phyloP scores from a whole-genome alignment of 2,113 vertebrate species.

The Rhea pennata region DNA sequence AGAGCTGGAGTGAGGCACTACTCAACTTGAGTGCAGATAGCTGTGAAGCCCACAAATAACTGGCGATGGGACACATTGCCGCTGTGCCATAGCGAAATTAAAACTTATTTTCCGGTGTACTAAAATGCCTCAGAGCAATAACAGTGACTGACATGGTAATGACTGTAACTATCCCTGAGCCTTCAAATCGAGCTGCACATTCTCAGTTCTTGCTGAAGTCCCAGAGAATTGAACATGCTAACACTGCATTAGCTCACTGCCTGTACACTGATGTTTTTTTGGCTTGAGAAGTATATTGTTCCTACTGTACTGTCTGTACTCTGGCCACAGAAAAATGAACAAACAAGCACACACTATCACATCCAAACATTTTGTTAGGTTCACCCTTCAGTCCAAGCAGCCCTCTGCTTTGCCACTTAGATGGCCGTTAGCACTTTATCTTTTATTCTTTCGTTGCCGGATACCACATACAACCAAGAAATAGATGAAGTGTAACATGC shows the following conservation, averaged over 20 bases:
- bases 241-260: neutral
- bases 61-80: neutral
- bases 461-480: neutral
- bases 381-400: neutral
- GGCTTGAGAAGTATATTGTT: neutral
- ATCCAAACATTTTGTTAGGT: neutral
- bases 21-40: neutral
- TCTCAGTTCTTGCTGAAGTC: neutral
- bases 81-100: neutral
- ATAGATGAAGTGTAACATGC: accelerated
- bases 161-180: neutral
- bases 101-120: neutral
- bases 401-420: neutral
- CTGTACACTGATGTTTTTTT: neutral
- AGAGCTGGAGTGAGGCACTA: neutral
- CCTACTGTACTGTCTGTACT: neutral
- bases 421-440: neutral
- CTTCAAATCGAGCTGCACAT: neutral
- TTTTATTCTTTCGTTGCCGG: neutral
- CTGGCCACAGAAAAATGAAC: neutral
- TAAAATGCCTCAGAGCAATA: neutral
- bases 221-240: neutral
- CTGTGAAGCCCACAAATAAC: neutral
- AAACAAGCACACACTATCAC: neutral
- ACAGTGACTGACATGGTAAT: neutral